A percentile compares a stretch with the other conserved stretches of the same genome.
Evolutionary conservation across 1,140 invertebrate genomes (phyloP).

Genomic region (Mizuhopecten yessoensis): DNA sequence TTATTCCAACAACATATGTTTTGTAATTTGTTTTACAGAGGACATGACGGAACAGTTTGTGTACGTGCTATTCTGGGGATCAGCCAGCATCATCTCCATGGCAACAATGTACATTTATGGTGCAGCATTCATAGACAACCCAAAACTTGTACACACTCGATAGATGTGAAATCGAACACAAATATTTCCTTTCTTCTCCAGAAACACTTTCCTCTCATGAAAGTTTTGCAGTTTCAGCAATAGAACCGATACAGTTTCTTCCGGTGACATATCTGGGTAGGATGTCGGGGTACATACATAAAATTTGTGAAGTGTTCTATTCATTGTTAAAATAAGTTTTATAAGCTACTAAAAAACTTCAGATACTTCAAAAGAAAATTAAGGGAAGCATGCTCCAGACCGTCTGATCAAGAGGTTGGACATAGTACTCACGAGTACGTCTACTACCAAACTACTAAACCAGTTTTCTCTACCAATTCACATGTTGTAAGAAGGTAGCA

Average conservation of each 20-base stretch:
- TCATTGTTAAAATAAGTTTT: no score
- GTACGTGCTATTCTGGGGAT: constrained; percentile 96
- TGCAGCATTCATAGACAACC: constrained; percentile 90
- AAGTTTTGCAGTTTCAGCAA: neutral
- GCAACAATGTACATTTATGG: constrained; percentile 93
- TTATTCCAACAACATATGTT: no score
- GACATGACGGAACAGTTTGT: constrained; percentile 93
- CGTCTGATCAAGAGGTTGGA: no score
- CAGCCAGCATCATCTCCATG: constrained; percentile 84
- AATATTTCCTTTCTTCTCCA: neutral
- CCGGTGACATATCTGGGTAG: neutral
- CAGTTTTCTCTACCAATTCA: no score
- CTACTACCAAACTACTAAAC: no score
- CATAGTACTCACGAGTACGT: no score
- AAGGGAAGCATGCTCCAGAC: no score
- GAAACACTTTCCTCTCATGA: neutral
- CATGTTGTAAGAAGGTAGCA: no score
- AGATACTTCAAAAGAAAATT: no score
- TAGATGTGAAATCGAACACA: neutral
- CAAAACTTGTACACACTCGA: constrained; percentile 85
- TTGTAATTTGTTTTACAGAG: constrained; percentile 84
- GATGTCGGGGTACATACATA: neutral
- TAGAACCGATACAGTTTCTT: neutral
- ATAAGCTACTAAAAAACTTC: no score
- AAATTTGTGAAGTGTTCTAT: neutral